These are phyloP conservation scores for Ctenosaura bakeri DNA, from an alignment of 2,797 vertebrate species.

Conservation along the genomic window DNA sequence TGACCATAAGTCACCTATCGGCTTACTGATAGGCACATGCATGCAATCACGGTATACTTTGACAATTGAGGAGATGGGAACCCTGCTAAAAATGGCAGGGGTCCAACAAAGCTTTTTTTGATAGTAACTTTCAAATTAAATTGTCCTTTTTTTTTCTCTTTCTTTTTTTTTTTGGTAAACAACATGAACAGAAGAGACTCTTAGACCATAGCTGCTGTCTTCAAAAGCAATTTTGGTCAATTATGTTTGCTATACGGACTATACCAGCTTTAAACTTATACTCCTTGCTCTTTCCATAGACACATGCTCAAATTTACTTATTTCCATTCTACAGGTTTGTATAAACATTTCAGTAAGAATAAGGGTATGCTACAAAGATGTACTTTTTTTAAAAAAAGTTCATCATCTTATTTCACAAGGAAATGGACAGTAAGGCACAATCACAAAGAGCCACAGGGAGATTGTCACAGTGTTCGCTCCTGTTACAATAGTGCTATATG, in stretches of 20 bases:
- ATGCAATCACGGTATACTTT: neutral
- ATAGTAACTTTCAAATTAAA: neutral
- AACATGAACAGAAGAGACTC: neutral
- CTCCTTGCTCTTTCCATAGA: neutral
- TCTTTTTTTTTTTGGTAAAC: neutral
- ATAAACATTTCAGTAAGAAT: neutral
- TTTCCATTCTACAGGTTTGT: neutral
- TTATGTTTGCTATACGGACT: neutral
- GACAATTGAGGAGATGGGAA: neutral
- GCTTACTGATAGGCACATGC: too few relatives aligned
- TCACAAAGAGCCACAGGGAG: neutral
- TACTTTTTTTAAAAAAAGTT: neutral
- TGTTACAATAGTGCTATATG: neutral
- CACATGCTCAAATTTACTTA: neutral
- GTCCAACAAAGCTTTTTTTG: neutral
- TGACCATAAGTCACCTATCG: too few relatives aligned
- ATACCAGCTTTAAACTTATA: neutral
- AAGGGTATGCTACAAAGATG: neutral
- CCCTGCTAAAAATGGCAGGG: neutral
- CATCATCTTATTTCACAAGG: neutral
- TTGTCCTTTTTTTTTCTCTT: neutral
- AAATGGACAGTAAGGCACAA: neutral
- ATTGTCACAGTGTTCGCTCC: neutral
- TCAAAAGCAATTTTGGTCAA: neutral
- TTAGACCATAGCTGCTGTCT: neutral